Conservation (phyloP, 2,888 invertebrate species). For the Rotaria sp. region DNA sequence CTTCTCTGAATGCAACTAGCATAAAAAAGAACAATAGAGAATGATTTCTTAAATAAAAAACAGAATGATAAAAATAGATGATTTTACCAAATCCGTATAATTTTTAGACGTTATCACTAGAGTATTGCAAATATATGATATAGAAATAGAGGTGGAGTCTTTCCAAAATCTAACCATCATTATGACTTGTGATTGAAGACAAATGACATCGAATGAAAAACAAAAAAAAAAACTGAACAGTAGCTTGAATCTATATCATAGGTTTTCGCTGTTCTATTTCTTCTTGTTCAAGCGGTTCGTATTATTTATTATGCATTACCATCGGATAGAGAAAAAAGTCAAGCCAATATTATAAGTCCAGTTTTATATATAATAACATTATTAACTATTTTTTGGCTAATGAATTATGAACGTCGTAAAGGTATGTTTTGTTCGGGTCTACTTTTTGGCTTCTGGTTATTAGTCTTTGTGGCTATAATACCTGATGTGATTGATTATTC, state of each 20-base stretch:
- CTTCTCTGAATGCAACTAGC: too few species aligned
- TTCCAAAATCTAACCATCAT: too few species aligned
- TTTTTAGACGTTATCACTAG: too few species aligned
- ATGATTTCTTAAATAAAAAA: too few species aligned
- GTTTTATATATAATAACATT: not conserved
- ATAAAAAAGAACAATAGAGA: too few species aligned
- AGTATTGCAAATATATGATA: too few species aligned
- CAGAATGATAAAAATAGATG: too few species aligned
- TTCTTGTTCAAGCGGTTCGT: not conserved
- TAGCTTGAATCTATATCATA: not conserved
- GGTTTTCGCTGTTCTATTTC: not conserved
- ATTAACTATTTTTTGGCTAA: not conserved
- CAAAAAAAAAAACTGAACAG: not conserved
- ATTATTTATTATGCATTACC: not conserved
- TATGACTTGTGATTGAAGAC: too few species aligned
- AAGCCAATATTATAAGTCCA: not conserved
- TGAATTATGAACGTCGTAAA: slow-evolving; percentile 12
- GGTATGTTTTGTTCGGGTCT: slow-evolving; percentile 9
- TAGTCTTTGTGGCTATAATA: not conserved
- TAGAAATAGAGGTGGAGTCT: too few species aligned
- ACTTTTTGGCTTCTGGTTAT: not conserved
- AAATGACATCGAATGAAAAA: not conserved
- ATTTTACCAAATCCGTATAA: too few species aligned
- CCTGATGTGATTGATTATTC: slow-evolving; percentile 5
- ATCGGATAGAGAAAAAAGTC: not conserved